Percentiles rank a stretch among this genome's conserved stretches.
These are phyloP conservation scores for Ctenomys sociabilis DNA, from an alignment of 2,113 vertebrate species.

Conservation along the genomic window DNA sequence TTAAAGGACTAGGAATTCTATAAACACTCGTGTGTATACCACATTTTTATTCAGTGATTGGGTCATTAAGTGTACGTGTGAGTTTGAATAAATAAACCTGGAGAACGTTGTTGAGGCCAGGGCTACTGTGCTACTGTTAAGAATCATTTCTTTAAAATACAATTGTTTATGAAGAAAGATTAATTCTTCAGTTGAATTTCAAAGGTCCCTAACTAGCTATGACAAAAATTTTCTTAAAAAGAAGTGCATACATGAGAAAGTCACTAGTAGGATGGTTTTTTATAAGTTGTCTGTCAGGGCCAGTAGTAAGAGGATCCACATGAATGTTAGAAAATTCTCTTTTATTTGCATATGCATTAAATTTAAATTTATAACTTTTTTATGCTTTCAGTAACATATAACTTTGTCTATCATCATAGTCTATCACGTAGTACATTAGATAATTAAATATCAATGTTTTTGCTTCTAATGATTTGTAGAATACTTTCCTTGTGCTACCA, in stretches of 20 bases:
- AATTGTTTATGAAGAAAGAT: background rate
- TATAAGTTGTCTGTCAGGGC: background rate
- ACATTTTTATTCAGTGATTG: background rate
- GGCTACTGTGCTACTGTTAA: too few species aligned
- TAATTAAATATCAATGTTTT: background rate
- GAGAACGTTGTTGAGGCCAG: background rate
- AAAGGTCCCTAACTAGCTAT: background rate
- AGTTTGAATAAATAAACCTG: background rate
- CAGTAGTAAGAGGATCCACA: background rate
- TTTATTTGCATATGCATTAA: background rate
- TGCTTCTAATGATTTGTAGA: background rate
- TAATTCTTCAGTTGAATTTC: background rate
- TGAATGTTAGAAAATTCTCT: background rate
- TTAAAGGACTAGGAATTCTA: background rate
- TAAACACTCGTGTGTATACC: background rate
- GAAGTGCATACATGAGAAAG: background rate
- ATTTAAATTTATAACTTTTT: background rate
- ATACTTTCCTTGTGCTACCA: background rate
- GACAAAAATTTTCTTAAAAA: background rate
- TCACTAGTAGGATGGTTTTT: background rate
- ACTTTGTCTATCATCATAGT: background rate
- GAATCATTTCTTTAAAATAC: background rate
- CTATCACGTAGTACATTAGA: background rate
- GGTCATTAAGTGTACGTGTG: background rate
- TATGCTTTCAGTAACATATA: background rate